A percentile compares a stretch with the other conserved stretches of the same genome.
Conservation (phyloP, 1,140 invertebrate species). For the Phenacoccus solenopsis region DNA sequence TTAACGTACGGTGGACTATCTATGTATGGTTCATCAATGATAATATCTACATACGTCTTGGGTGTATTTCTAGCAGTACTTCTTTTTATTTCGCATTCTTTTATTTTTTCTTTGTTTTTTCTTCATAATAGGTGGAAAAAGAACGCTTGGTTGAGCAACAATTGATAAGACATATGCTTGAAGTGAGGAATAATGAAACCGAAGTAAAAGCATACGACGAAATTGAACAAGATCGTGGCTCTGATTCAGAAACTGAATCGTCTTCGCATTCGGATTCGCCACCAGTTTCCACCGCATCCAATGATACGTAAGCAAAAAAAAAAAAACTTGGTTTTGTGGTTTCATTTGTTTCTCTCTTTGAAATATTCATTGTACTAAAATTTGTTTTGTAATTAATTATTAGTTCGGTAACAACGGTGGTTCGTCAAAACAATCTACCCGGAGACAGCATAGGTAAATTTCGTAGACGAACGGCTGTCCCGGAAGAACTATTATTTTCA, state of each 20-base stretch:
- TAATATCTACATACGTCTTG: not conserved
- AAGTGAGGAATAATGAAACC: slow-evolving; percentile 7
- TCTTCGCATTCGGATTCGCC: not conserved
- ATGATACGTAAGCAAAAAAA: slow-evolving; percentile 6
- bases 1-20: too few species aligned
- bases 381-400: too few species aligned
- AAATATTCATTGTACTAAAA: too few species aligned
- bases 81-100: too few species aligned
- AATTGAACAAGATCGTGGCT: not conserved
- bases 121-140: not conserved
- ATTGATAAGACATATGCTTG: not conserved
- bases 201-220: not conserved
- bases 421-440: not conserved
- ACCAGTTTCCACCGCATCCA: not conserved
- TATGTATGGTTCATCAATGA: not conserved
- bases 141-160: slow-evolving; percentile 4
- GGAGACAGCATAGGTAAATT: not conserved
- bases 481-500: slow-evolving; percentile 11
- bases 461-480: slow-evolving; percentile 3
- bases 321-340: too few species aligned
- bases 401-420: not conserved
- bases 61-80: too few species aligned
- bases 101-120: not conserved
- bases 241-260: not conserved
- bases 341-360: too few species aligned